Evolutionary conservation across 1,140 invertebrate species (phyloP), one percentile per base, ranked within the genome.

Genomic region (Bilobella aurantiaca): DNA sequence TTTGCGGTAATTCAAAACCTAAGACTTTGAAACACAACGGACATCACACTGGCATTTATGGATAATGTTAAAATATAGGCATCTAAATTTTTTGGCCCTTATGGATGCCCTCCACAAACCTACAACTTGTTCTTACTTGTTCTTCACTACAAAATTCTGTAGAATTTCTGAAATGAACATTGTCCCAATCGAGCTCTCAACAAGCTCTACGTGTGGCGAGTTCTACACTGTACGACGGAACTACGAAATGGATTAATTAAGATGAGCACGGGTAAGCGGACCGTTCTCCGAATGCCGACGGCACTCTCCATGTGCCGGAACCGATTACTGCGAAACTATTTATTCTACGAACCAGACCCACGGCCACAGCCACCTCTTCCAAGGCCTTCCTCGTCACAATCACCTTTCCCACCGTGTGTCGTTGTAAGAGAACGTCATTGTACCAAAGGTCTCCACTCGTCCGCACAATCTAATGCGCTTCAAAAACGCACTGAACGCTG

Each of bases 401-500:
- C n/a, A n/a, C 49, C 49, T 18, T 23, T 53, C 12, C 49, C 49
- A 16, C 14, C 14, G 21, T 14, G 12, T 16, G 49, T 23, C 5
- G 8, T 18, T 5, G 49, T 53, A 53, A 23, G 14, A 53, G 18
- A 62, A 31, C 46, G 37, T 62, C 14, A 37, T 30, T 21, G 59
- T 62, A 16, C 59, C 59, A 5, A 62, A 62, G 29, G 8, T 29
- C 3, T 12, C 30, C 34, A 62, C 37, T 21, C 37, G 46, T 18
- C n/a, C 37, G 29, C 37, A 42, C 25, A 62, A 42, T 42, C 23
- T 96, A 0, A 96, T 97, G 92, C 80, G 91, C 60, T 96, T 95
- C 71, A 92, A 92, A 77, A 85, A 87, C 25, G 88, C 87, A 3
- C 77, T 91, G 0, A 90, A 92, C 71, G 85, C 96, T 14, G 92